Percentiles rank a stretch among this genome's conserved stretches.
These are phyloP conservation scores for Microcebus jonahi DNA, from an alignment of 2,113 vertebrate genomes.

Conservation along the genomic window DNA sequence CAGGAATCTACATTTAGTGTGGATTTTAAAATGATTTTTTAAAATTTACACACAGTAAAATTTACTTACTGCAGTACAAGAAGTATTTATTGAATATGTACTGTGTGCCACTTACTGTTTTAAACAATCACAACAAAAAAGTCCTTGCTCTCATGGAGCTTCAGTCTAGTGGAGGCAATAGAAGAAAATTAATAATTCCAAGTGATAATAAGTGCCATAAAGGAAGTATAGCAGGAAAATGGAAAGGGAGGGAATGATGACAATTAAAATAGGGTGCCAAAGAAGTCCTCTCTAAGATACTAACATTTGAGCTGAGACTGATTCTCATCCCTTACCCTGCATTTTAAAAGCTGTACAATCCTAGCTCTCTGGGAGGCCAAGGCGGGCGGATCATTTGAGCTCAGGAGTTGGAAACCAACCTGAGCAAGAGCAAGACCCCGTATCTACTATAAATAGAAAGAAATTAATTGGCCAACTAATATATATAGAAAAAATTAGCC, in stretches of 20 bases:
- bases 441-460: too few species aligned
- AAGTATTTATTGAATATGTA: not conserved
- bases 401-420: too few species aligned
- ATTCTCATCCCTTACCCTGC: too few species aligned
- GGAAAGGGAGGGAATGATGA: not conserved
- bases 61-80: not conserved
- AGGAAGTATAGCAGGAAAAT: not conserved
- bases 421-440: too few species aligned
- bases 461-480: too few species aligned
- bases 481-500: too few species aligned
- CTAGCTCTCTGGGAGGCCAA: too few species aligned
- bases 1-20: not conserved
- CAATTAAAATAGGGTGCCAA: not conserved
- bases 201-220: not conserved
- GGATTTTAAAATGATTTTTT: not conserved
- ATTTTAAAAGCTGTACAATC: not conserved
- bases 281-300: not conserved
- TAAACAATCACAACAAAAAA: not conserved
- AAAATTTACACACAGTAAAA: not conserved
- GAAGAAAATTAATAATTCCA: constrained; percentile 16
- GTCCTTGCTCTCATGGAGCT: not conserved
- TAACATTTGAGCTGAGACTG: not conserved
- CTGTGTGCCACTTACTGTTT: not conserved
- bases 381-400: too few species aligned
- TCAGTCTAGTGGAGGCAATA: not conserved